These are phyloP conservation scores for Campylomormyrus numenius DNA, from an alignment of 2,113 vertebrate genomes.

Conservation along the genomic window DNA sequence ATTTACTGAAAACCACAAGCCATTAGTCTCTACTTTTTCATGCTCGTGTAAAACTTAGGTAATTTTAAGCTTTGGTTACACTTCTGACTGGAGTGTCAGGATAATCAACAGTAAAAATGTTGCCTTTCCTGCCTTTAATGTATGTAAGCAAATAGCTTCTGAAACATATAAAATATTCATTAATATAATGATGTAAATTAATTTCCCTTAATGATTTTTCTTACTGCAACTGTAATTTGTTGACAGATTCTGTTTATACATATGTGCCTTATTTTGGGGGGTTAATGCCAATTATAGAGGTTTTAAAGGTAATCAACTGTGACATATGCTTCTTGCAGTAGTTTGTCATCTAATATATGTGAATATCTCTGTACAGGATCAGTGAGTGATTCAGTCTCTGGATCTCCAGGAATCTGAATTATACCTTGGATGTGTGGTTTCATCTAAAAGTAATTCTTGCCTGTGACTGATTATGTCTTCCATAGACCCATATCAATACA, in stretches of 20 bases:
- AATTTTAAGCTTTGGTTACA: background rate
- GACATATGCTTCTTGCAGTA: background rate
- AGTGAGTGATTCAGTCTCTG: constrained; percentile 30
- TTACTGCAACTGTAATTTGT: background rate
- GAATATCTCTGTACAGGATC: background rate
- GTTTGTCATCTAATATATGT: background rate
- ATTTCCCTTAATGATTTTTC: background rate
- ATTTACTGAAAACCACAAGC: background rate
- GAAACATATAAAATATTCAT: background rate
- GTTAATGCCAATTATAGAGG: background rate
- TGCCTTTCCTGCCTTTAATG: background rate
- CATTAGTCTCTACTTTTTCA: background rate
- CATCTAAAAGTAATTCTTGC: background rate
- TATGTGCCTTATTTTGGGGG: background rate
- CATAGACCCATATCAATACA: constrained; percentile 79
- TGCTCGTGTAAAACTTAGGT: background rate
- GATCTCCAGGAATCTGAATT: constrained; percentile 38
- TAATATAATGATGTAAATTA: background rate
- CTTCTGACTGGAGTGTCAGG: background rate
- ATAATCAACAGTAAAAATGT: background rate
- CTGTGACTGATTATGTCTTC: constrained; percentile 65
- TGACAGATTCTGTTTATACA: background rate
- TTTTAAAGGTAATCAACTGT: background rate
- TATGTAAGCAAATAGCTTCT: background rate
- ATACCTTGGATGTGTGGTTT: constrained; percentile 15